phyloP scores from a whole-genome alignment of 2,888 invertebrate species.

The Empis livida region DNA sequence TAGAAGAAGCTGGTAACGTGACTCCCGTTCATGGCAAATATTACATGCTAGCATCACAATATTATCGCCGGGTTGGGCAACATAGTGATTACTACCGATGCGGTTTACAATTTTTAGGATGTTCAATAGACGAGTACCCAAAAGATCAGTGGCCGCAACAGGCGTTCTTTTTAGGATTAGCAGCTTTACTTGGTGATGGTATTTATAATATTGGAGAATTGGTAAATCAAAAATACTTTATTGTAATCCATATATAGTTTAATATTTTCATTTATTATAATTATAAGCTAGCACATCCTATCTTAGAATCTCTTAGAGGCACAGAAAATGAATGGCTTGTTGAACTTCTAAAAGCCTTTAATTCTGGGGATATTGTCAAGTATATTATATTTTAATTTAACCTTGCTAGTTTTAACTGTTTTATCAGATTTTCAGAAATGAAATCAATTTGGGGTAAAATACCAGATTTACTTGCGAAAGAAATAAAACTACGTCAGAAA shows the following conservation, averaged over 20 bases:
- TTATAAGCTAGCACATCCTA: slow-evolving; percentile 79
- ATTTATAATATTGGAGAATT: slow-evolving; percentile 97
- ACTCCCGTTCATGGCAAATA: slow-evolving; percentile 89
- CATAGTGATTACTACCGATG: slow-evolving; percentile 93
- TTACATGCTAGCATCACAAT: slow-evolving; percentile 84
- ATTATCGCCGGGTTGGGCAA: slow-evolving; percentile 70
- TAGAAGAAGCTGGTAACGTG: slow-evolving; percentile 85
- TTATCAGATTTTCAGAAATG: slow-evolving; percentile 49
- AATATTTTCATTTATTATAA: slow-evolving; percentile 9
- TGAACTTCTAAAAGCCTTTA: slow-evolving; percentile 75
- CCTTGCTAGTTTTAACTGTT: neutral
- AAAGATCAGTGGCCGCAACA: slow-evolving; percentile 55
- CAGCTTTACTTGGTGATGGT: slow-evolving; percentile 85
- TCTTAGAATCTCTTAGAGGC: slow-evolving; percentile 69
- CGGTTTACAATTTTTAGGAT: slow-evolving; percentile 72
- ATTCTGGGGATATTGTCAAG: slow-evolving; percentile 66
- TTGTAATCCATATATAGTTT: neutral
- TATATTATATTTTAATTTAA: slow-evolving; percentile 24
- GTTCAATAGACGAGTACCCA: slow-evolving; percentile 53
- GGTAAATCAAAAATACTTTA: slow-evolving; percentile 34
- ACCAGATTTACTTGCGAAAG: slow-evolving; percentile 71
- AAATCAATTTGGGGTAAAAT: slow-evolving; percentile 63
- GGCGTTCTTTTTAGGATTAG: slow-evolving; percentile 85
- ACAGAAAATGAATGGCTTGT: slow-evolving; percentile 80
- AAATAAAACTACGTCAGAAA: slow-evolving; percentile 74